phyloP scores from a whole-genome alignment of 2,888 invertebrate species.

The Drosophila phalerata region DNA sequence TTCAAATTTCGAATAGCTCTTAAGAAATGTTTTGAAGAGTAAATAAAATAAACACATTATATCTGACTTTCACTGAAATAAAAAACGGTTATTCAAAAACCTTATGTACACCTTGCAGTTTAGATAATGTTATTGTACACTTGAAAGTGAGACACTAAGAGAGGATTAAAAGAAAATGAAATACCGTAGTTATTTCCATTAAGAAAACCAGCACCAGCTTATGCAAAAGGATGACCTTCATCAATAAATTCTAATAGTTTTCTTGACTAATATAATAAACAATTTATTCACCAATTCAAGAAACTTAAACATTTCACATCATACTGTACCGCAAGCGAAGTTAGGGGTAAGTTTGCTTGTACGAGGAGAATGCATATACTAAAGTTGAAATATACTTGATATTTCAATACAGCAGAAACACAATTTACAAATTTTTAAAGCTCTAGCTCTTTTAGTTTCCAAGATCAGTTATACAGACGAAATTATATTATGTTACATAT shows the following conservation, averaged over 20 bases:
- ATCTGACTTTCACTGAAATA: no score
- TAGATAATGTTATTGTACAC: not conserved
- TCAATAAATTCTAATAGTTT: not conserved
- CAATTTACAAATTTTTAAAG: no score
- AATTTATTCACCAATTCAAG: not conserved
- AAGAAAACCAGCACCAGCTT: no score
- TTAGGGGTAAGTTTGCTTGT: not conserved
- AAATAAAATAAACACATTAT: not conserved
- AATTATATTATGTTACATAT: no score
- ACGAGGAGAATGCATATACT: not conserved
- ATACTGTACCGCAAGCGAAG: not conserved
- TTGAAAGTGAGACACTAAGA: not conserved
- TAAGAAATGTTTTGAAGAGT: not conserved
- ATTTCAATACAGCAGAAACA: no score
- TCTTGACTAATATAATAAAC: not conserved
- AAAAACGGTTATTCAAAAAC: not conserved
- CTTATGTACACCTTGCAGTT: not conserved
- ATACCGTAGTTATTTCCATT: no score
- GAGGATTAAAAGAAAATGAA: no score
- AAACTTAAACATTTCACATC: not conserved
- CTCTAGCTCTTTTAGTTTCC: no score
- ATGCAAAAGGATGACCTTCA: no score
- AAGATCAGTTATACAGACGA: no score
- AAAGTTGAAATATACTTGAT: no score
- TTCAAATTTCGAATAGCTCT: not conserved